Base-by-base conservation (phyloP, 2,888 invertebrate genomes). In the Euzophera pinguis region DNA sequence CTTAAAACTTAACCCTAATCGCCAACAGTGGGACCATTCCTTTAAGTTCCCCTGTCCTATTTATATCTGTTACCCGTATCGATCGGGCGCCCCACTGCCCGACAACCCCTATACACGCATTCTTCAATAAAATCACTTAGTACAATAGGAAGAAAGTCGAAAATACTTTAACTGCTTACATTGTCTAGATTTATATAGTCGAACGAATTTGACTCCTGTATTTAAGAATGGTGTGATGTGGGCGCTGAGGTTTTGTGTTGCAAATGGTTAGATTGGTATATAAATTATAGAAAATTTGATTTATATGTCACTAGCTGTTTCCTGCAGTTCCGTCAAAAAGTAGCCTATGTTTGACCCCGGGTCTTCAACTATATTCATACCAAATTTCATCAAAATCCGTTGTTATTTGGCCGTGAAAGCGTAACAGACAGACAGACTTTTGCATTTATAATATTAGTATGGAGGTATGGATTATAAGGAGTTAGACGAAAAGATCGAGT, bases 41-140 rank as follows among this genome's bases (percentile, higher is more conserved):
- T 54, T 53, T 52, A 78, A 83, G 76, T 84, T 82, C 73, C 70
- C 69, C 70, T 81, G 84, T 78, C 83, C 87, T 87, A 88, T 88
- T 83, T 87, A 87, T 87, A 84, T 78, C 78, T 73, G 78, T 83
- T 81, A 79, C 82, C 80, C 73, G 75, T 83, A 89, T 89, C 84
- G 89, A 89, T 82, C 84, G 65, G 74, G 50, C 85, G 88, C 78
- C 83, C 89, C 82, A 88, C 82, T 87, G 86, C 81, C 86, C 84
- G 75, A 85, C 79, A 77, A 79, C 81, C 81, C 73, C 74, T 57
- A 63, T 72, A 64, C 65, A 53, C 56, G 65, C 65, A 62, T 73
- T n/a, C 73, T 59, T 62, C 75, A 62, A 79, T 73, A 77, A 68
- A 68, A 69, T 63, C 66, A 65, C 78, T 72, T 80, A 73, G 63